These are phyloP conservation scores for Sericinus montela DNA, from an alignment of 2,888 invertebrate species.

Conservation along the genomic window DNA sequence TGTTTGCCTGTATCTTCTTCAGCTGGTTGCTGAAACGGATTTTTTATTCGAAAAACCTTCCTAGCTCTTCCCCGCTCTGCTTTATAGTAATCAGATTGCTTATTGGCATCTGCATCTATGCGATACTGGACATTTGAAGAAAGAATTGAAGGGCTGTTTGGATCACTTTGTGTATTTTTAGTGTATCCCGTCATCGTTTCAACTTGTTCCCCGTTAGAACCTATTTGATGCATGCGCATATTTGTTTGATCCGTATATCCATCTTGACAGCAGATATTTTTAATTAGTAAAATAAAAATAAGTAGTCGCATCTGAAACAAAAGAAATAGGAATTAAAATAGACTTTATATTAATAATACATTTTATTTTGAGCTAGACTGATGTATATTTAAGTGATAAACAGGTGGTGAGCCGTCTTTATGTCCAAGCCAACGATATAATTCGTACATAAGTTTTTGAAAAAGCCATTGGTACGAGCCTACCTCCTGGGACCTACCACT, in stretches of 20 bases:
- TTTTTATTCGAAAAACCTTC: slow-evolving; percentile 67
- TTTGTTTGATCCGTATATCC: slow-evolving; percentile 59
- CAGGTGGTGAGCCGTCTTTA: too few relatives aligned
- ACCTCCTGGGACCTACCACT: too few relatives aligned
- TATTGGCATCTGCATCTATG: slow-evolving; percentile 49
- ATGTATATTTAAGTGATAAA: too few relatives aligned
- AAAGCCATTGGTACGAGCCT: too few relatives aligned
- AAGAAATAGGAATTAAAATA: slow-evolving; percentile 26
- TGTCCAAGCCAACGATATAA: too few relatives aligned
- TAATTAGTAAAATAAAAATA: slow-evolving; percentile 54
- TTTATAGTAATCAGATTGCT: slow-evolving; percentile 49
- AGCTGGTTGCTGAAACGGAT: slow-evolving; percentile 59
- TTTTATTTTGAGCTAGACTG: too few relatives aligned
- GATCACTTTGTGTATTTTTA: slow-evolving; percentile 53
- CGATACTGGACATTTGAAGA: slow-evolving; percentile 55
- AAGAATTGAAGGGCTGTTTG: slow-evolving; percentile 49
- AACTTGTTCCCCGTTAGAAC: slow-evolving; percentile 49
- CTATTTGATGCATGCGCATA: slow-evolving; percentile 54
- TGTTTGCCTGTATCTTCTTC: slow-evolving; percentile 43
- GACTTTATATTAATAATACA: too few relatives aligned
- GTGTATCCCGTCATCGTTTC: slow-evolving; percentile 54
- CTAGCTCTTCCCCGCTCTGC: slow-evolving; percentile 46
- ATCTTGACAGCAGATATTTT: slow-evolving; percentile 57
- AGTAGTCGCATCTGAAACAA: slow-evolving; percentile 72
- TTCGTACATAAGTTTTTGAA: too few relatives aligned